Evolutionary conservation across 2,888 invertebrate genomes (phyloP), one percentile per base, ranked within the genome.

Genomic region (Spisula subtruncata): DNA sequence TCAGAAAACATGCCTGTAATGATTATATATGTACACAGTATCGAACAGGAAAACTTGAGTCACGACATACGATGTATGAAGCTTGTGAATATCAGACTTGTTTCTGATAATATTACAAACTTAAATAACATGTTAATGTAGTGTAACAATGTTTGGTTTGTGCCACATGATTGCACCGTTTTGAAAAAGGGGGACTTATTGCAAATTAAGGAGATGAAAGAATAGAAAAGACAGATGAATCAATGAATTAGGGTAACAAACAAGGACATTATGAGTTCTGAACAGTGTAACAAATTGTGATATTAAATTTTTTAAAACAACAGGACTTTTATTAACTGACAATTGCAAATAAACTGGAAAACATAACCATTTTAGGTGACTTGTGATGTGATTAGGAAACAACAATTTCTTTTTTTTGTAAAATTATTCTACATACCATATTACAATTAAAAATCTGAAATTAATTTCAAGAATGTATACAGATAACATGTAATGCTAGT

Each of bases 371-470:
- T 81, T 81, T 48, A 51, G 81, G 81, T 81, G 46, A 51, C 14
- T 48, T n/a, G 81, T 81, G 81, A 81, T 48, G 41, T 80, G 12
- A 46, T 81, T 35, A 46, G 29, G 48, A 75, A 25, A 75, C 75
- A 75, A 75, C 32, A 12, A 35, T 75, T 35, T 75, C 75, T 25
- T 32, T 14, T 41, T 25, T 81, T 10, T 46, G n/a, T 81, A 18
- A 66, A 48, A n/a, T 51, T 48, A 51, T 41, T 71, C 48, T 48
- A 79, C 75, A 84, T 90, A 91, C 91, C 91, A 88, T 89, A 48
- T 89, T 91, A 41, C 84, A 82, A 79, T 83, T 91, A 79, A 91
- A 91, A 35, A 91, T 88, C 91, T 91, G 91, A 89, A 91, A 91
- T 75, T 75, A 91, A 91, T 75, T 75, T 75, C 32, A 75, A 75